phyloP scores from a whole-genome alignment of 2,888 invertebrate species.

The Ypsolopha scabrella region DNA sequence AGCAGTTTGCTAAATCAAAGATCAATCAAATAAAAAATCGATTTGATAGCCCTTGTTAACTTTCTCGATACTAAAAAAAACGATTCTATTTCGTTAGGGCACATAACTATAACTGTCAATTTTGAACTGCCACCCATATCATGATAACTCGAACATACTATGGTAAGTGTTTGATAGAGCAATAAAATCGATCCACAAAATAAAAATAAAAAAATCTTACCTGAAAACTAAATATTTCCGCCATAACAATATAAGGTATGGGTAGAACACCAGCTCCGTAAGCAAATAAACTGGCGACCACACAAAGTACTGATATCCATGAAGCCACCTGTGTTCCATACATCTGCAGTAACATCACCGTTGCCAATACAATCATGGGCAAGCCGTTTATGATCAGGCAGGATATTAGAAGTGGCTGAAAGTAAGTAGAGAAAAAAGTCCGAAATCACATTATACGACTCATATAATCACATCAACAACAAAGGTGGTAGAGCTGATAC shows the following conservation, averaged over 20 bases:
- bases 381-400: conserved; percentile 4
- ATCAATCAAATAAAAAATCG: too few species aligned
- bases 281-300: conserved; percentile 5
- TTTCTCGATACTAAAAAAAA: too few species aligned
- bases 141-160: too few species aligned
- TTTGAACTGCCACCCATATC: too few species aligned
- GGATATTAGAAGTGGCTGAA: conserved; percentile 7
- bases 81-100: too few species aligned
- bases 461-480: background rate
- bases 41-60: too few species aligned
- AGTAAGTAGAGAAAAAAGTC: background rate
- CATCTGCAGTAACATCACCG: conserved; percentile 5
- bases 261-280: conserved; percentile 7
- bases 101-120: too few species aligned
- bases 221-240: conserved; percentile 10
- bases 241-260: conserved; percentile 8
- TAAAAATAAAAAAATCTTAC: background rate
- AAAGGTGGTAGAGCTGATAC: too few species aligned
- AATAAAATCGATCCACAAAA: too few species aligned
- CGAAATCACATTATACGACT: background rate
- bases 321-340: background rate
- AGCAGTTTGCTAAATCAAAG: too few species aligned
- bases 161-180: too few species aligned
- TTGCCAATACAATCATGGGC: conserved; percentile 4
- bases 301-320: conserved; percentile 7